Conservation (phyloP, 2,797 vertebrate genomes). For the Amblyraja radiata region DNA sequence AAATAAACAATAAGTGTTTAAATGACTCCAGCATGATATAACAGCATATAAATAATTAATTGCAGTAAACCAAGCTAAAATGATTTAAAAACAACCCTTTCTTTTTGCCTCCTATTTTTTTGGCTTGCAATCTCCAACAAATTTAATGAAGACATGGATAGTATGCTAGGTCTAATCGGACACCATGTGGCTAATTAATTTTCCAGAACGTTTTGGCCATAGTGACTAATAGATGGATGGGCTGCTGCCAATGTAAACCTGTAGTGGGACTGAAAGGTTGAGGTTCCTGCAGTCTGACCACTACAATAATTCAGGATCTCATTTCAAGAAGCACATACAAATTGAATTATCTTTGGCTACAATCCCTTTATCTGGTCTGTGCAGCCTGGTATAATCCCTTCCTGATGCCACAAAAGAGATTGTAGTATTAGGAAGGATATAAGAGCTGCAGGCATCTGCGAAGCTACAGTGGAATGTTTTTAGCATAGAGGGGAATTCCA, state of each 20-base stretch:
- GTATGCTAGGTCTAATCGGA: no score
- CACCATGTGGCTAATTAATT: not conserved
- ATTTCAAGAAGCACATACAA: not conserved
- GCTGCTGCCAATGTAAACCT: not conserved
- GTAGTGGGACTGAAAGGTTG: not conserved
- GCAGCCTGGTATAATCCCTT: no score
- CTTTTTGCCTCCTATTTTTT: no score
- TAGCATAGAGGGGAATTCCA: not conserved
- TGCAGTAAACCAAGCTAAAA: no score
- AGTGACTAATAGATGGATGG: not conserved
- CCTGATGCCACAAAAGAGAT: not conserved
- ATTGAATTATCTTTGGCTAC: not conserved
- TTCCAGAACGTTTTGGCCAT: not conserved
- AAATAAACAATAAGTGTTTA: no score
- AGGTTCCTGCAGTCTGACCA: not conserved
- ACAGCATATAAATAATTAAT: no score
- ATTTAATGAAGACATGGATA: no score
- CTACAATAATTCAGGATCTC: not conserved
- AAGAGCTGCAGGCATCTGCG: not conserved
- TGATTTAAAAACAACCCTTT: no score
- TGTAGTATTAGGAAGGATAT: not conserved
- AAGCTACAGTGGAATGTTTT: not conserved
- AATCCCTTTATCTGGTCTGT: not conserved
- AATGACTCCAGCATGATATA: no score
- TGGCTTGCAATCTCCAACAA: no score